Evolutionary conservation across 1,140 invertebrate genomes (phyloP).

Genomic region (Metaphire vulgaris): DNA sequence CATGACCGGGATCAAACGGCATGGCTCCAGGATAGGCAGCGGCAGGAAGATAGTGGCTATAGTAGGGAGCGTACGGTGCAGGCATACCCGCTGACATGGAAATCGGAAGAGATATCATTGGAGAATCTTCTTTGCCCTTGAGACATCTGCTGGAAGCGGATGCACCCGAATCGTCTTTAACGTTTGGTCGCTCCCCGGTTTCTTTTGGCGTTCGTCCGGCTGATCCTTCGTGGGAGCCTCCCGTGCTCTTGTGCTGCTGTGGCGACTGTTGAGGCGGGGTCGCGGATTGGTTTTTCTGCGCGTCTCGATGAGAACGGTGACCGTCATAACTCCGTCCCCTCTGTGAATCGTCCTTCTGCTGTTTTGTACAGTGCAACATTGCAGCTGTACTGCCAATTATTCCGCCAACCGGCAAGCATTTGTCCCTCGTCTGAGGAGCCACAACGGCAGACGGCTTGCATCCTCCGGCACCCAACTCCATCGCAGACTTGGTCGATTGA

Average conservation of each 20-base stretch:
- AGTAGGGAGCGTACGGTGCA: neutral
- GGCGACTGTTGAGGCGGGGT: constrained; percentile 60
- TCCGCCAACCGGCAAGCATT: neutral
- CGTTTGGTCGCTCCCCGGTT: neutral
- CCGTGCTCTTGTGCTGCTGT: constrained; percentile 50
- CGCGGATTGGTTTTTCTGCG: constrained; percentile 32
- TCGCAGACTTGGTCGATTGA: neutral
- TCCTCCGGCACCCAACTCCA: constrained; percentile 8
- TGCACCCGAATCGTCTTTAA: neutral
- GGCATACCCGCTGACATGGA: neutral
- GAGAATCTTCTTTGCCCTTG: neutral
- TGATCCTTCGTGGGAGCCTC: constrained; percentile 42
- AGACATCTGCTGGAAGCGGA: neutral
- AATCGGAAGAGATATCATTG: neutral
- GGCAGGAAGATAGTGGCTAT: neutral
- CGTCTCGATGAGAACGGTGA: neutral
- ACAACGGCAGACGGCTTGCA: constrained; percentile 12
- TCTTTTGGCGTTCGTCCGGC: neutral
- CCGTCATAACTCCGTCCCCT: neutral
- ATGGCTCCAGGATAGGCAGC: neutral
- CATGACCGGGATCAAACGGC: neutral
- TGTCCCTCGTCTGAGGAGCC: constrained; percentile 14
- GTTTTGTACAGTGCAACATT: neutral
- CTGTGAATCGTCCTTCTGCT: neutral
- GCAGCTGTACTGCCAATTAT: neutral